Evolutionary conservation across 2,797 vertebrate genomes (phyloP), one percentile per base, ranked within the genome.

Genomic region (Phrynocephalus guinanensis): DNA sequence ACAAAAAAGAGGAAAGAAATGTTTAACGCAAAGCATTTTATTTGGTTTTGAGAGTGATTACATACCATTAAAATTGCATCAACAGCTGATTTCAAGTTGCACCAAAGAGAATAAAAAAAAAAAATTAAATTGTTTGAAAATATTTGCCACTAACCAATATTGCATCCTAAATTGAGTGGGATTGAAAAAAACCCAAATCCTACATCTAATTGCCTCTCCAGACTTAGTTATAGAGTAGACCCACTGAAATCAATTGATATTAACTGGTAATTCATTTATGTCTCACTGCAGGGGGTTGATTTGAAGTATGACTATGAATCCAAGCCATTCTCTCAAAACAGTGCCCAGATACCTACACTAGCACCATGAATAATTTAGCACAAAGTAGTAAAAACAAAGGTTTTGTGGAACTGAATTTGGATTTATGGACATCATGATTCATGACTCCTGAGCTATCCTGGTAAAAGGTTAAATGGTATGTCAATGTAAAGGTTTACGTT

Each of bases 71-170:
- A 15, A 16, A n/a, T 20, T 38, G 44, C 72, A 44, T 44, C 22
- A n/a, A 6, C 28, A 16, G n/a, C 50, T 75, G 56, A 30, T 84
- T 83, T 38, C n/a, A 60, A 33, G 18, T 22, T 75, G 70, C 26
- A 73, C 48, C 50, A 84, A 84, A 73, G 70, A 52, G 50, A 73
- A 73, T 84, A 73, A 71, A 33, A 20, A 44, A 18, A 73, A 73
- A 33, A 44, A 38, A 75, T 20, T 44, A 75, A 38, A 20, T 75
- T 5, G 16, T 33, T 30, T 38, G 72, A 44, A 75, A 75, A 75
- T 75, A 20, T 75, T 75, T 44, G 33, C 33, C 48, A 52, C 26
- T 18, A 52, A 78, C 76, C 48, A 56, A 3, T 78, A 50, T 56
- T 24, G 52, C 28, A 52, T 13, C 52, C 9, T 10, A 56, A 7